Conservation (phyloP, 2,113 vertebrate genomes). For the Chaetura pelagica region DNA sequence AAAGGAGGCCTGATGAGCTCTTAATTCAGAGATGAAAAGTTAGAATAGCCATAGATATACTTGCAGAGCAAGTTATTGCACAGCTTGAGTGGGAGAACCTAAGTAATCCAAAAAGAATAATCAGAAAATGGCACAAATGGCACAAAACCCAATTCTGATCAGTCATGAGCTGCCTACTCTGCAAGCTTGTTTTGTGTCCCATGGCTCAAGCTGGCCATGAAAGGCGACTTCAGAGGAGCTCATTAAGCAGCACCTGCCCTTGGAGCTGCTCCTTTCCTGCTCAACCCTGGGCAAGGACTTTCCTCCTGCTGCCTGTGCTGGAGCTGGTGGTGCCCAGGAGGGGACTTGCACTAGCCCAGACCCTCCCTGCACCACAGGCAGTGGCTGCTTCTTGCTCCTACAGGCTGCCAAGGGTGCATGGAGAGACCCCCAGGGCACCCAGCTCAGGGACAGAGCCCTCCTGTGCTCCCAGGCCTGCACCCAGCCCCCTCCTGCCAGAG, state of each 20-base stretch:
- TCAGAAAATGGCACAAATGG: neutral
- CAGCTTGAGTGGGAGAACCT: neutral
- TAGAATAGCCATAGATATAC: neutral
- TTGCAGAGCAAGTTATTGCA: neutral
- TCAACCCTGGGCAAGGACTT: neutral
- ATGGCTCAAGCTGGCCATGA: neutral
- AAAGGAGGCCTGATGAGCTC: neutral
- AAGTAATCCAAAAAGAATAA: neutral
- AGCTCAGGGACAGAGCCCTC: fast-evolving
- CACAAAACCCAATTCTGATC: neutral
- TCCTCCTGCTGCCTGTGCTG: neutral
- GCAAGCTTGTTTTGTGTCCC: neutral
- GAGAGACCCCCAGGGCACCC: neutral
- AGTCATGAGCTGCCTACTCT: neutral
- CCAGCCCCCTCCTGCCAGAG: neutral
- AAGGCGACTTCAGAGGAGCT: neutral
- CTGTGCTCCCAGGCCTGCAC: neutral
- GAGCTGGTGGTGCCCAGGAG: neutral
- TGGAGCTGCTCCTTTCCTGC: neutral
- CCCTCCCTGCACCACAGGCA: fast-evolving
- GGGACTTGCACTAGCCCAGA: fast-evolving
- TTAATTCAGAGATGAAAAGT: neutral
- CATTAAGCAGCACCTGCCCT: fast-evolving
- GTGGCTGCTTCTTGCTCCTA: neutral
- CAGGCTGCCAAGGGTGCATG: fast-evolving